Conservation (phyloP, 2,797 vertebrate genomes). For the Lepus townsendii region DNA sequence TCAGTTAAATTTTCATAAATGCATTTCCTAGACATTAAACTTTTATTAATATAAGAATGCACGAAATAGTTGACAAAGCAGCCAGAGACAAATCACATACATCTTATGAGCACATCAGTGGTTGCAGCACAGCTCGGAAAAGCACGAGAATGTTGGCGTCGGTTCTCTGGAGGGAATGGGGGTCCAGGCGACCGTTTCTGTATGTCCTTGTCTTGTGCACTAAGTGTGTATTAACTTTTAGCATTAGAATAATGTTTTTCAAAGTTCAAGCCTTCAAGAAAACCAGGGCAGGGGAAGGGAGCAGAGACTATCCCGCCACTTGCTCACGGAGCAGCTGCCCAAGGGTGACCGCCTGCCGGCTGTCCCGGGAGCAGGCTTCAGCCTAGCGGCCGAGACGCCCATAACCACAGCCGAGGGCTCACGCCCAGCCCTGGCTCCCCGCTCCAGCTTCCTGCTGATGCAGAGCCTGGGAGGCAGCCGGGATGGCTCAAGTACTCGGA, state of each 20-base stretch:
- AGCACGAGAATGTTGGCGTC: neutral
- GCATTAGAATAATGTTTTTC: neutral
- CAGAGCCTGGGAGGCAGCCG: too few species aligned
- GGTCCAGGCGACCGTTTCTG: neutral
- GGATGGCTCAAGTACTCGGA: too few species aligned
- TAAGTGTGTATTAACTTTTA: neutral
- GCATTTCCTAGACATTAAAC: neutral
- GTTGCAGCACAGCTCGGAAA: neutral
- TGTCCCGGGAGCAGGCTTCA: too few species aligned
- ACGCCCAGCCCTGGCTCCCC: too few species aligned
- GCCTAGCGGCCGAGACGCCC: too few species aligned
- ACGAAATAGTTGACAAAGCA: neutral
- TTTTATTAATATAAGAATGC: neutral
- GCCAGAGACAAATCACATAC: neutral
- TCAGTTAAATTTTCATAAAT: neutral
- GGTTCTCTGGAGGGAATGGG: neutral
- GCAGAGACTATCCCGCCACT: neutral
- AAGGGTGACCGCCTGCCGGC: rapidly evolving
- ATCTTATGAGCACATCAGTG: neutral
- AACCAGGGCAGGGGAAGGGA: neutral
- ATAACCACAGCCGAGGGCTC: too few species aligned
- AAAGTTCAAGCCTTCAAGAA: neutral
- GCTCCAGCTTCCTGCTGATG: too few species aligned
- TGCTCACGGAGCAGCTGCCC: neutral
- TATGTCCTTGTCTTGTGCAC: neutral